phyloP scores from a whole-genome alignment of 1,140 invertebrate species.

The Drosophila albomicans region DNA sequence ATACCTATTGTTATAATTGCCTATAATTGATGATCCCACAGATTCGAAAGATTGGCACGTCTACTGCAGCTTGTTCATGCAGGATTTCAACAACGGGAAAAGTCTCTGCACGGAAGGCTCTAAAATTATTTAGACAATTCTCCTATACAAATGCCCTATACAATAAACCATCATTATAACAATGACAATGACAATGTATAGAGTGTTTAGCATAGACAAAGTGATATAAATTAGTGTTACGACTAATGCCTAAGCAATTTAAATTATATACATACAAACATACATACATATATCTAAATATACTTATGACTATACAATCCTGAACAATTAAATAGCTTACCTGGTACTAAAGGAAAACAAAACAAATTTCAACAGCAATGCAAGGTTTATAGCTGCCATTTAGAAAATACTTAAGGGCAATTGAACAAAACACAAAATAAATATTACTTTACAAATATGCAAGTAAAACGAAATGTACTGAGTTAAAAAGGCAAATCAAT shows the following conservation, averaged over 20 bases:
- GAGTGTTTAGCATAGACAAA: slow-evolving; percentile 47
- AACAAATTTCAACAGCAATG: slow-evolving; percentile 21
- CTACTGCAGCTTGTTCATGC: slow-evolving; percentile 68
- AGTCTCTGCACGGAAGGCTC: slow-evolving; percentile 31
- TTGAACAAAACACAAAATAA: slow-evolving; percentile 7
- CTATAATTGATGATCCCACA: slow-evolving; percentile 66
- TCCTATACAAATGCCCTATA: slow-evolving; percentile 5
- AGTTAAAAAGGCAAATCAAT: slow-evolving; percentile 17
- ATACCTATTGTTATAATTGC: slow-evolving; percentile 10
- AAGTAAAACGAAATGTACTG: slow-evolving; percentile 46
- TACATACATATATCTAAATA: slow-evolving; percentile 12
- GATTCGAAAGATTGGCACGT: slow-evolving; percentile 77
- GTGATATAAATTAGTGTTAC: slow-evolving; percentile 67
- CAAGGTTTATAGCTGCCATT: slow-evolving; percentile 64
- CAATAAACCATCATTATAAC: neutral
- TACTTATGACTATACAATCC: slow-evolving; percentile 40
- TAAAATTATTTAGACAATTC: slow-evolving; percentile 30
- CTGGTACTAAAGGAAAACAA: slow-evolving; percentile 25
- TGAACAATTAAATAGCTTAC: slow-evolving; percentile 33
- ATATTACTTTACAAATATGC: slow-evolving; percentile 18
- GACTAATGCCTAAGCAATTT: slow-evolving; percentile 49
- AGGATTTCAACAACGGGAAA: slow-evolving; percentile 54
- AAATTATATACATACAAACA: slow-evolving; percentile 19
- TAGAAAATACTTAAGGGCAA: slow-evolving; percentile 17
- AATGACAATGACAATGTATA: slow-evolving; percentile 18